Percentiles rank a stretch among this genome's conserved stretches.
phyloP scores from a whole-genome alignment of 2,888 invertebrate genomes.

The Euplagia quadripunctaria region DNA sequence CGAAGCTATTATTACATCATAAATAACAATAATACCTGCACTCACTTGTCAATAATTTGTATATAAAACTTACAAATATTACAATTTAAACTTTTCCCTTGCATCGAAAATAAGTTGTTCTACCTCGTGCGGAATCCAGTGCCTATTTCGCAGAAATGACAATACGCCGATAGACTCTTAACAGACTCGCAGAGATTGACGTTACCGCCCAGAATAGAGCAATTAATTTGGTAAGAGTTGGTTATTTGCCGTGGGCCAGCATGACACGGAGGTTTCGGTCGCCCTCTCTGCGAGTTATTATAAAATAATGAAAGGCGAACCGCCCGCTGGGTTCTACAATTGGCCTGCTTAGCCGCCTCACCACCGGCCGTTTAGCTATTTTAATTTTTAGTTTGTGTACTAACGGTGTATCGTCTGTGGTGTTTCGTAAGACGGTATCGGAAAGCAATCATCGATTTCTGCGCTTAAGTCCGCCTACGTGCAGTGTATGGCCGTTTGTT shows the following conservation, averaged over 20 bases:
- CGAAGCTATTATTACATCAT: background rate
- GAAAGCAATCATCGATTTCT: constrained; percentile 61
- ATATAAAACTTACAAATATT: too few species aligned
- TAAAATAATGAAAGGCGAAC: constrained; percentile 86
- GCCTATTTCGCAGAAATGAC: constrained; percentile 64
- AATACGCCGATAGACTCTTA: constrained; percentile 57
- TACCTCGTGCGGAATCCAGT: constrained; percentile 23
- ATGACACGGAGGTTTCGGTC: constrained; percentile 80
- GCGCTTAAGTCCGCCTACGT: constrained; percentile 71
- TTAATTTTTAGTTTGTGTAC: constrained; percentile 87
- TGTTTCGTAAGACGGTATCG: constrained; percentile 79
- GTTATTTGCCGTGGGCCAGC: constrained; percentile 74
- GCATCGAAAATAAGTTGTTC: background rate
- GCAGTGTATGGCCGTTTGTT: constrained; percentile 51
- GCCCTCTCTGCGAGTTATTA: constrained; percentile 83
- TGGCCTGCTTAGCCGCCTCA: constrained; percentile 84
- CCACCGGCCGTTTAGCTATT: constrained; percentile 85
- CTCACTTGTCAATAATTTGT: background rate
- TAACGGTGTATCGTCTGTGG: constrained; percentile 67
- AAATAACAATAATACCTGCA: background rate
- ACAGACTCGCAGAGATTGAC: constrained; percentile 65
- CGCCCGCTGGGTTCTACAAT: constrained; percentile 86
- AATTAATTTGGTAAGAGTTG: constrained; percentile 84
- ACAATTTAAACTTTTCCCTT: background rate
- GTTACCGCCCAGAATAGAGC: constrained; percentile 82